These are phyloP conservation scores for Lota lota DNA, from an alignment of 2,113 vertebrate genomes.

Conservation along the genomic window DNA sequence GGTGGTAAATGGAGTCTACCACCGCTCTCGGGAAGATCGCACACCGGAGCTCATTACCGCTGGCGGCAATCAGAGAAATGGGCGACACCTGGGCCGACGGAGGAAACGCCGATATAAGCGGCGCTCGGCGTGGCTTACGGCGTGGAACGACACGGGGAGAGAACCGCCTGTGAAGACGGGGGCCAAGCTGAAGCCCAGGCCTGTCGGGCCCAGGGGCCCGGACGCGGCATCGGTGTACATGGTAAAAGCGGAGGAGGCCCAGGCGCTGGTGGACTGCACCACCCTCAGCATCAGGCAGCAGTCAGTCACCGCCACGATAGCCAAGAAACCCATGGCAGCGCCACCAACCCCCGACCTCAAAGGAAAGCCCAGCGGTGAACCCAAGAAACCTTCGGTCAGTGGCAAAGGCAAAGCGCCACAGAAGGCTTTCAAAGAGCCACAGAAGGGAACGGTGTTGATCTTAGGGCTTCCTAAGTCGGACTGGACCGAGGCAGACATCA, in stretches of 20 bases:
- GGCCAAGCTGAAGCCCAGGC: too few species aligned
- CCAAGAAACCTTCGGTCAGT: not conserved
- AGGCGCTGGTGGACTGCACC: conserved; percentile 37
- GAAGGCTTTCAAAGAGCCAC: conserved; percentile 37
- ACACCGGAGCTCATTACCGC: too few species aligned
- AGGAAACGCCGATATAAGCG: too few species aligned
- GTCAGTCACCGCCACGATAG: conserved; percentile 35
- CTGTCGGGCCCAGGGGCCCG: too few species aligned
- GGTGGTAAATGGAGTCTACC: too few species aligned
- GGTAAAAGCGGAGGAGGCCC: conserved; percentile 47
- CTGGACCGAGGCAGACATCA: conserved; percentile 53
- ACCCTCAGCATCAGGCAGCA: conserved; percentile 48
- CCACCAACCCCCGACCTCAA: not conserved
- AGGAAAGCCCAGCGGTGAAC: conserved; percentile 12
- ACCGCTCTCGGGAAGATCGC: too few species aligned
- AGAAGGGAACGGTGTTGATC: conserved; percentile 52
- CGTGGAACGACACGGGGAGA: too few species aligned
- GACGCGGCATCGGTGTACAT: conserved; percentile 65
- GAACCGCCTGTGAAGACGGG: too few species aligned
- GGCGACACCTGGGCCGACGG: too few species aligned
- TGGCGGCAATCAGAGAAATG: too few species aligned
- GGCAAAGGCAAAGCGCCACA: conserved; percentile 19
- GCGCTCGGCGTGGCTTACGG: too few species aligned
- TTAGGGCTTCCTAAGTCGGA: conserved; percentile 48
- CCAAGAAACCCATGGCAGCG: conserved; percentile 34